Evolutionary conservation across 2,797 vertebrate genomes (phyloP).

Genomic region (Mycteria americana): DNA sequence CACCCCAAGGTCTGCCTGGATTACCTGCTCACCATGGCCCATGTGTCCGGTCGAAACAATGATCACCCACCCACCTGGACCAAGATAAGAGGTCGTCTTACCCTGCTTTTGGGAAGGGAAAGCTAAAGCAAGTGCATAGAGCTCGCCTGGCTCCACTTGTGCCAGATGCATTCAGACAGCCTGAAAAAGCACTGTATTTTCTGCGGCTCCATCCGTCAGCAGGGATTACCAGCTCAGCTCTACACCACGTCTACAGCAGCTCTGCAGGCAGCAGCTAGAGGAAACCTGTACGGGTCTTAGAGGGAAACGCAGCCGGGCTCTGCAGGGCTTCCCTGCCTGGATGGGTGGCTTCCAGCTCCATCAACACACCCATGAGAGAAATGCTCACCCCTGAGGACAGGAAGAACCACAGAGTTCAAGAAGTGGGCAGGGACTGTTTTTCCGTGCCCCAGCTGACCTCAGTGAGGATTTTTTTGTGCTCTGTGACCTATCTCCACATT

Average conservation of each 20-base stretch:
- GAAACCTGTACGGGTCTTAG: not conserved
- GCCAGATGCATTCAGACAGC: too few relatives aligned
- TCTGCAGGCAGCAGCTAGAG: not conserved
- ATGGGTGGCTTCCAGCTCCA: not conserved
- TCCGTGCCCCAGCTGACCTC: not conserved
- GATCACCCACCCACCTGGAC: too few relatives aligned
- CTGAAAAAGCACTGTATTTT: not conserved
- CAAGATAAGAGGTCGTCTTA: not conserved
- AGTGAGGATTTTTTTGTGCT: not conserved
- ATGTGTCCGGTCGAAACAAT: fast-evolving
- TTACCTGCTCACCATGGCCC: not conserved
- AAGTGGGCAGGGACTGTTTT: not conserved
- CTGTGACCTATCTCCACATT: not conserved
- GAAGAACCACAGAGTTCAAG: not conserved
- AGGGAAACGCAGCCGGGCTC: fast-evolving
- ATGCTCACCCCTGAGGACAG: fast-evolving
- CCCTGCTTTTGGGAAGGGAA: not conserved
- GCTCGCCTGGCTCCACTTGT: not conserved
- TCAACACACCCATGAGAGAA: not conserved
- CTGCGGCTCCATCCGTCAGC: not conserved
- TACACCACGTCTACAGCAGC: fast-evolving
- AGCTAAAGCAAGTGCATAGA: not conserved
- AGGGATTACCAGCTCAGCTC: not conserved
- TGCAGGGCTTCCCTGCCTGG: not conserved
- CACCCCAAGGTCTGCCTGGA: not conserved